Percentiles rank a stretch among this genome's conserved stretches.
Conservation (phyloP, 2,797 vertebrate genomes). For the Pseudochirops cupreus region DNA sequence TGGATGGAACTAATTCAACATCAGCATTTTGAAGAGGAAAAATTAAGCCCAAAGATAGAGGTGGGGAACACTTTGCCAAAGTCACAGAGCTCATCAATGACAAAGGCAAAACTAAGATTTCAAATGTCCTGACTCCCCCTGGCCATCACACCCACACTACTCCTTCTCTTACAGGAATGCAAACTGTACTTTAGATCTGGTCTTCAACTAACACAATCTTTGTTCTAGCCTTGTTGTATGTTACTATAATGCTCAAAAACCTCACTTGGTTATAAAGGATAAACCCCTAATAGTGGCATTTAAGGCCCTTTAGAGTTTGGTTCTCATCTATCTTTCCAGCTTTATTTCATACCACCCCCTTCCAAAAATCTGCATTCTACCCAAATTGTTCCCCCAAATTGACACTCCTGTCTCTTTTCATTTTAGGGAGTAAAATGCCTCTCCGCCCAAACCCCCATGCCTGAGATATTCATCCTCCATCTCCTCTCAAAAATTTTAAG, state of each 20-base stretch:
- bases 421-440: background rate
- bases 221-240: background rate
- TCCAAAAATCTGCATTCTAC: background rate
- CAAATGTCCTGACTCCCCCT: background rate
- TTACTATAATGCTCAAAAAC: background rate
- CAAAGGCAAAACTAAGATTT: background rate
- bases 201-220: background rate
- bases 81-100: background rate
- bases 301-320: background rate
- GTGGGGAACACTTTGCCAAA: background rate
- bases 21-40: background rate
- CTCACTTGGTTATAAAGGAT: background rate
- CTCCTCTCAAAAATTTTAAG: background rate
- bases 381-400: background rate
- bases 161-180: background rate
- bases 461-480: background rate
- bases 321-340: background rate
- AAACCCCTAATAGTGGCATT: background rate
- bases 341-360: background rate
- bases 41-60: background rate
- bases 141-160: background rate
- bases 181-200: background rate
- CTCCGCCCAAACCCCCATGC: background rate
- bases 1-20: background rate
- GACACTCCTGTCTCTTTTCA: background rate